Evolutionary conservation across 2,888 invertebrate species (phyloP), one percentile per base, ranked within the genome.

Genomic region (Epiblema foenella): DNA sequence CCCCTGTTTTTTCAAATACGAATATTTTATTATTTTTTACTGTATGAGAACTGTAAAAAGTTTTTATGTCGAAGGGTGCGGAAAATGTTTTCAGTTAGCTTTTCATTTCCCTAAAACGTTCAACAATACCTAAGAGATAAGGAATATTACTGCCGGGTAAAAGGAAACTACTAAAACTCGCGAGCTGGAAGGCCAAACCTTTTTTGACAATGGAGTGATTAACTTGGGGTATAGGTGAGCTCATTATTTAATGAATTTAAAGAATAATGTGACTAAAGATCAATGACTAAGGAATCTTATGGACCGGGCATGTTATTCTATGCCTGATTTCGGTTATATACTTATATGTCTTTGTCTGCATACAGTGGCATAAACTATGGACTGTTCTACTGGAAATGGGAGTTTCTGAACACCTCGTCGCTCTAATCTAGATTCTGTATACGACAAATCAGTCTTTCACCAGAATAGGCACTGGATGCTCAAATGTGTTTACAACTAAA

Each of bases 41-140:
- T 59, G 54, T 46, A 37, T 66, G 70, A 70, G 59, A 65, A 60
- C 62, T 62, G 66, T 71, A 67, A 67, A 66, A 71, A 67, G 66
- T 62, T 39, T 69, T 71, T 71, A 71, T 62, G 71, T 29, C 59
- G 57, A 57, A 63, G 57, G 57, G 71, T 67, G 71, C 62, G 71
- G 54, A 60, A 66, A 62, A 71, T 71, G 49, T 62, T 71, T 71
- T 62, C 66, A 56, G 71, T 60, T 57, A 62, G 60, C 66, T 62
- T 67, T 67, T 67, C 71, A 71, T 71, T 71, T 62, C 67, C 66
- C 54, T 67, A 62, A 71, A 71, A 71, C 37, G 71, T 62, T 71
- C 66, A 54, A 71, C 66, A 71, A 71, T 67, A 67, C 62, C 60
- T 39, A 71, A 71, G 24, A 71, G 71, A 71, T 66, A 71, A 67